Conservation (phyloP, 2,888 invertebrate genomes). For the Leucophenga montana region DNA sequence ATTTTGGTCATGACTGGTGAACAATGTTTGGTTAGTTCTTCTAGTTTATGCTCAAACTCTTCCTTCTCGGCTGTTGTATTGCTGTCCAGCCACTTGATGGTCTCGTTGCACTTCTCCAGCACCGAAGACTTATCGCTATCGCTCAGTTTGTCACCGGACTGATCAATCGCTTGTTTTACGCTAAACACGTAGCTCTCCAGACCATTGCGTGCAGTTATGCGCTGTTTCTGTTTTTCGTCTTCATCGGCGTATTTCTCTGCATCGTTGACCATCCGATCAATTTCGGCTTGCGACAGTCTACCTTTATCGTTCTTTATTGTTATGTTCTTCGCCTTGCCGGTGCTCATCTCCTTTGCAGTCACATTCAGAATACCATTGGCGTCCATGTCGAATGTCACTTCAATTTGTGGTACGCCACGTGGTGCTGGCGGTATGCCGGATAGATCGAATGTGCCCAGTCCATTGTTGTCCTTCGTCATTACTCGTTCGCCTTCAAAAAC, state of each 20-base stretch:
- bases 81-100: constrained; percentile 82
- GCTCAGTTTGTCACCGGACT: constrained; percentile 77
- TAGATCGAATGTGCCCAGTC: constrained; percentile 95
- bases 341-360: constrained; percentile 81
- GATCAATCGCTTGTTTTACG: constrained; percentile 81
- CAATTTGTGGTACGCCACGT: constrained; percentile 89
- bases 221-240: constrained; percentile 81
- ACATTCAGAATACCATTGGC: constrained; percentile 97
- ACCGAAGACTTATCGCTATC: constrained; percentile 81
- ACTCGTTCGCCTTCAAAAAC: constrained; percentile 87
- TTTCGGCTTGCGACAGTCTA: constrained; percentile 85
- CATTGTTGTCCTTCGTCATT: constrained; percentile 94
- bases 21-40: constrained; percentile 70
- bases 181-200: constrained; percentile 81
- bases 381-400: constrained; percentile 87
- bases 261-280: constrained; percentile 84
- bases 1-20: constrained; percentile 75
- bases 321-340: constrained; percentile 82
- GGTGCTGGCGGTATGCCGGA: constrained; percentile 97
- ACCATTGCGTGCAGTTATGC: constrained; percentile 80
- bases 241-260: constrained; percentile 84
- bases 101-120: constrained; percentile 77
- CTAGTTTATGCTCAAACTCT: constrained; percentile 78
- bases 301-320: constrained; percentile 89
- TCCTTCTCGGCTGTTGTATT: constrained; percentile 85